These are phyloP conservation scores for Stegana nigrithorax DNA, from an alignment of 2,888 invertebrate species.

Conservation along the genomic window DNA sequence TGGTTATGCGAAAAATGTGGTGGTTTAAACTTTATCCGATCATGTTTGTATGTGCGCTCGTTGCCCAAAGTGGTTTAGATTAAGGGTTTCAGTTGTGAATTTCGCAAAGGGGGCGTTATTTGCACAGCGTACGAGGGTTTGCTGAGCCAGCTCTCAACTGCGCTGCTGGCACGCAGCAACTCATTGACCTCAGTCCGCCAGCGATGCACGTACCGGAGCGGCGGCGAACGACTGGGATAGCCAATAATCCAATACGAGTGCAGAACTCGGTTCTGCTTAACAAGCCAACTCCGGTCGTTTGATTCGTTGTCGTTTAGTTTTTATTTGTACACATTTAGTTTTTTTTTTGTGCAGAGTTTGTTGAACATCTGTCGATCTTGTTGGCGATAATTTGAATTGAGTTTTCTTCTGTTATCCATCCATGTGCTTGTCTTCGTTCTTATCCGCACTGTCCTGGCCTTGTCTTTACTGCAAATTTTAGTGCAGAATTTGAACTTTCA, in stretches of 20 bases:
- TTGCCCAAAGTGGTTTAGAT: conserved; percentile 62
- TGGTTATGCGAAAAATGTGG: conserved; percentile 59
- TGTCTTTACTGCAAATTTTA: conserved; percentile 1
- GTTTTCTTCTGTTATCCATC: conserved; percentile 46
- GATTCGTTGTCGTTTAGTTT: conserved; percentile 19
- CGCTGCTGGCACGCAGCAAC: conserved; percentile 47
- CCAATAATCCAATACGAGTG: conserved; percentile 3
- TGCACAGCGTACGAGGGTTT: conserved; percentile 57
- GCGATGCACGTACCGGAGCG: too few species aligned
- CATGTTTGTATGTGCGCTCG: conserved; percentile 38
- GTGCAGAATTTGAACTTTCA: conserved; percentile 10
- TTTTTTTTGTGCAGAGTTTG: conserved; percentile 33
- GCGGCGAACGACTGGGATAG: not conserved
- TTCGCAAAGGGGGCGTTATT: conserved; percentile 53
- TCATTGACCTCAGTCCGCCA: conserved; percentile 45
- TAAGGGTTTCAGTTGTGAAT: conserved; percentile 48
- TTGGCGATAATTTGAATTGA: conserved; percentile 63
- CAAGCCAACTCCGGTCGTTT: too few species aligned
- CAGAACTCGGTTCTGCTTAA: too few species aligned
- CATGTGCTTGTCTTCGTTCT: conserved; percentile 2
- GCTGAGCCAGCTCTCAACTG: conserved; percentile 32
- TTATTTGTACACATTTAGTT: too few species aligned
- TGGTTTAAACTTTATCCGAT: conserved; percentile 41
- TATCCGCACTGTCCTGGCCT: not conserved
- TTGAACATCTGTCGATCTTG: conserved; percentile 65